Evolutionary conservation across 2,113 vertebrate species (phyloP).

Genomic region (Argyrosomus japonicus): DNA sequence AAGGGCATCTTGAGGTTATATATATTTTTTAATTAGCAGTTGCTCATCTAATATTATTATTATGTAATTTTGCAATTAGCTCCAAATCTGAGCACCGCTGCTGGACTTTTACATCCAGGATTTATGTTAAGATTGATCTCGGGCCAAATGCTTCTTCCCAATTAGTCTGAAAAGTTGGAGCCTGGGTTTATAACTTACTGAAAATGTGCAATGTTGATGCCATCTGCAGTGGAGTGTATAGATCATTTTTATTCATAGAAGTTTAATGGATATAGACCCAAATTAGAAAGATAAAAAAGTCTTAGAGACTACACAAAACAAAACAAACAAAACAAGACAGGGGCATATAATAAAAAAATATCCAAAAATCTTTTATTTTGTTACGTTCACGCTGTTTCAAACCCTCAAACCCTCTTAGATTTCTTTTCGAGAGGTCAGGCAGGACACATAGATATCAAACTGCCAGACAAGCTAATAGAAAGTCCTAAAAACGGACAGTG

Average conservation of each 20-base stretch:
- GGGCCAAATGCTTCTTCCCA: not conserved
- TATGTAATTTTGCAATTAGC: slow-evolving; percentile 11
- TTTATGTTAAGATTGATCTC: not conserved
- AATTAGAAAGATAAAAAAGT: not conserved
- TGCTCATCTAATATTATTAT: slow-evolving; percentile 10
- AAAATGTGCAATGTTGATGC: not conserved
- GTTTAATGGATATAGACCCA: no score
- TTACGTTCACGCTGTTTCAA: not conserved
- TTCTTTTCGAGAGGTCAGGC: slow-evolving; percentile 2
- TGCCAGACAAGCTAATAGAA: not conserved
- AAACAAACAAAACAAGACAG: not conserved
- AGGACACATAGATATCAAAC: not conserved
- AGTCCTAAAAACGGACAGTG: slow-evolving; percentile 5
- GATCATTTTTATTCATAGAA: not conserved
- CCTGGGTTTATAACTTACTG: not conserved
- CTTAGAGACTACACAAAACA: no score
- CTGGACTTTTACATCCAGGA: not conserved
- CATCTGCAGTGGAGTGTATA: no score
- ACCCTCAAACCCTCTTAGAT: not conserved
- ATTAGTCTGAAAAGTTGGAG: not conserved
- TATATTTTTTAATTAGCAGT: not conserved
- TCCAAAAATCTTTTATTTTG: not conserved
- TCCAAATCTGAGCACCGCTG: not conserved
- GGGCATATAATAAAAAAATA: not conserved
- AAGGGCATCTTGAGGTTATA: slow-evolving; percentile 13